These are phyloP conservation scores for Gorsachius magnificus DNA, from an alignment of 2,797 vertebrate species.

Conservation along the genomic window DNA sequence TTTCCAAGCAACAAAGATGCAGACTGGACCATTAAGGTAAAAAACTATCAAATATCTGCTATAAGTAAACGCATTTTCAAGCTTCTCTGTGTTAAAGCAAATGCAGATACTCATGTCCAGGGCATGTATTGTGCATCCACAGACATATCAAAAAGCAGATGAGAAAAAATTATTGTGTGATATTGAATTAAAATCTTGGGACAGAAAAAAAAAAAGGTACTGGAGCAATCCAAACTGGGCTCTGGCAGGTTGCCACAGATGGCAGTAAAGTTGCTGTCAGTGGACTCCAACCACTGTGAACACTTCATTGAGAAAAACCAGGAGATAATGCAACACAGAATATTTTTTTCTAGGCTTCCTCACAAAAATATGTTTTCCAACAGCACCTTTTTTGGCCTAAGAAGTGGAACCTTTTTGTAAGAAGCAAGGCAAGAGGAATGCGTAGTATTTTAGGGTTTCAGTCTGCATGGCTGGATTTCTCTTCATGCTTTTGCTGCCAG, in stretches of 20 bases:
- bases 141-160: neutral
- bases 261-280: neutral
- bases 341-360: neutral
- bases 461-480: neutral
- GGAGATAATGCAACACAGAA: neutral
- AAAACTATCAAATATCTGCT: neutral
- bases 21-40: neutral
- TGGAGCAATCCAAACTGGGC: neutral
- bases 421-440: constrained; percentile 12
- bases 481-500: neutral
- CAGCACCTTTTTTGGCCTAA: neutral
- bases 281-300: neutral
- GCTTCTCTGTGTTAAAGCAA: neutral
- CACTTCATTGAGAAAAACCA: neutral
- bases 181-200: neutral
- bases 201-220: neutral
- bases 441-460: neutral
- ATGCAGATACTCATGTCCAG: neutral
- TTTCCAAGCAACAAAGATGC: neutral
- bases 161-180: neutral
- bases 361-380: neutral
- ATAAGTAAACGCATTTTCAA: neutral
- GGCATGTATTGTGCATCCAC: neutral
- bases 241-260: neutral
- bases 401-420: constrained; percentile 20